Base-by-base conservation (phyloP, 1,140 invertebrate genomes). In the Drosophila sucinea region DNA sequence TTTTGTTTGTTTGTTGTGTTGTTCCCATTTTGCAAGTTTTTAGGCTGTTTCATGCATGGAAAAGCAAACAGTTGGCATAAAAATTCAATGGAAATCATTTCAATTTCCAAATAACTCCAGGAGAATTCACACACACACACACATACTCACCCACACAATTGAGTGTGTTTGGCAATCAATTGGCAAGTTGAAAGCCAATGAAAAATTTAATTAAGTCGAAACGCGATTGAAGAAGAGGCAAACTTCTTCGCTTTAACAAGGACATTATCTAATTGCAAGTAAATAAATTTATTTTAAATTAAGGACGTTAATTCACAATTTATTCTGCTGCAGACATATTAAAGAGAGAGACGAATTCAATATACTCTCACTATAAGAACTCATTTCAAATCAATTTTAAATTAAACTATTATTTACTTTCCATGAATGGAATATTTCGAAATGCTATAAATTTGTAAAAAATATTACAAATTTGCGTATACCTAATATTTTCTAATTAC, bases 11-110 rank as follows among this genome's bases (percentile, higher is more conserved):
- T 10, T 38, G 35, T 38, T 38, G 35, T 51, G 6, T 51, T 25
- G 23, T 51, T 27, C 23, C 44, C 4, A 51, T 51, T 51, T 51
- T 51, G 72, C 83, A 82, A 74, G 44, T 89, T 84, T 86, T 89
- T 90, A 81, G 84, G 85, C 84, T 77, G 77, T 78, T 89, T 81
- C 80, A 78, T 81, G 68, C 84, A 70, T 70, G 84, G 77, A 51
- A 89, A 84, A 78, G 60, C 78, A 79, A 84, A 78, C 80, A 73
- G 78, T 73, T 70, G 69, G 60, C 67, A 70, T 70, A 72, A 56
- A 69, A 81, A 77, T 83, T 83, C 73, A 80, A 83, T 67, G 73
- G 54, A 82, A 87, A 87, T 87, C 73, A 80, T 87, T 87, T 87
- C 84, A 77, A 83, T 87, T 83, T 85, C 64, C 70, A 68, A 58